Evolutionary conservation across 2,888 invertebrate genomes (phyloP).

Genomic region (Drosophila niveifrons): DNA sequence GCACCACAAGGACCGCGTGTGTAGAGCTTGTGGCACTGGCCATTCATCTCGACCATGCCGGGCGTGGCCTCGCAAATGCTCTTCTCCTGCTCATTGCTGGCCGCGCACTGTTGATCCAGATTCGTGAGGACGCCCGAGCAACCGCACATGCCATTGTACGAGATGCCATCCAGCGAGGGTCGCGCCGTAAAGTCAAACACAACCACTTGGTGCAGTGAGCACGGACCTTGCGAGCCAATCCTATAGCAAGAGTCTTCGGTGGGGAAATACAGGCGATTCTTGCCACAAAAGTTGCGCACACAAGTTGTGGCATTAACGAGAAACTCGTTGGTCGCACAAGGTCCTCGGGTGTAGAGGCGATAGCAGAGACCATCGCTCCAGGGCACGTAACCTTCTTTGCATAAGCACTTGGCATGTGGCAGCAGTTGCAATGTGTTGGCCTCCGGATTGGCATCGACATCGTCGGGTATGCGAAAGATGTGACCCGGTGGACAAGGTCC

Average conservation of each 20-base stretch:
- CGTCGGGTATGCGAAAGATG: conserved; percentile 87
- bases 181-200: conserved; percentile 92
- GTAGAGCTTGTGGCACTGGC: conserved; percentile 91
- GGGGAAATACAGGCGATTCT: conserved; percentile 92
- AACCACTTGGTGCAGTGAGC: conserved; percentile 90
- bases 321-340: conserved; percentile 90
- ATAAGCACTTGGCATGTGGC: conserved; percentile 88
- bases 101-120: conserved; percentile 83
- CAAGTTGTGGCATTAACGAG: conserved; percentile 90
- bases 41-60: conserved; percentile 89
- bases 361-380: conserved; percentile 91
- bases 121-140: conserved; percentile 87
- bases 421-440: conserved; percentile 59
- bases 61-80: conserved; percentile 87
- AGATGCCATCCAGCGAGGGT: conserved; percentile 92
- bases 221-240: conserved; percentile 92
- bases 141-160: conserved; percentile 93
- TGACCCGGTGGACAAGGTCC: conserved; percentile 92
- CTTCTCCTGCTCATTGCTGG: conserved; percentile 57
- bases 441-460: conserved; percentile 41
- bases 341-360: conserved; percentile 92
- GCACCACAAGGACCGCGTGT: conserved; percentile 91
- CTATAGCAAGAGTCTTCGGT: conserved; percentile 91
- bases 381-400: conserved; percentile 89
- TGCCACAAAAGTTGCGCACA: conserved; percentile 89